phyloP scores from a whole-genome alignment of 2,888 invertebrate genomes.

The Halictus quadricinctus region DNA sequence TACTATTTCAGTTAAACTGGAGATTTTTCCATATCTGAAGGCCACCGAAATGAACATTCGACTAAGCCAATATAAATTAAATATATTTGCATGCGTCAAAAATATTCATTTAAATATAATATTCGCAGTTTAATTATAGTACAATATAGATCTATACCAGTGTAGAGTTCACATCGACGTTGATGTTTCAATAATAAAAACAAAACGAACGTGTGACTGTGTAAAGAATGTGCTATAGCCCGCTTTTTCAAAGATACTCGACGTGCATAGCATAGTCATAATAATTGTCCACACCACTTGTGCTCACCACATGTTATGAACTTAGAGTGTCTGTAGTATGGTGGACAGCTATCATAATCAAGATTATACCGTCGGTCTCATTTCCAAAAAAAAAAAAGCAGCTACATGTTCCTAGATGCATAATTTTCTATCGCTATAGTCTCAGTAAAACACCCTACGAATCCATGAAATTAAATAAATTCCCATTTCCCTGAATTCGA shows the following conservation, averaged over 20 bases:
- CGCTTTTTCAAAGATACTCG: not conserved
- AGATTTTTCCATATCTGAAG: not conserved
- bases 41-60: too few species aligned
- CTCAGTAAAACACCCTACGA: not conserved
- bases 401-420: not conserved
- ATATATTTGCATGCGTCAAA: not conserved
- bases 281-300: not conserved
- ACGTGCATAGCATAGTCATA: not conserved
- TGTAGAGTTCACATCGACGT: not conserved
- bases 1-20: not conserved
- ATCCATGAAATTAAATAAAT: not conserved
- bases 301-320: not conserved
- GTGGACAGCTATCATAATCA: not conserved
- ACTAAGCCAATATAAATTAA: not conserved
- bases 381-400: not conserved
- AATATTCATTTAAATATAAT: not conserved
- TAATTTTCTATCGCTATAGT: not conserved
- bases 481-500: not conserved
- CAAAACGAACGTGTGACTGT: not conserved
- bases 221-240: not conserved
- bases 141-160: not conserved
- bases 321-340: not conserved
- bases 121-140: not conserved
- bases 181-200: not conserved
- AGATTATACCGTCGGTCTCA: not conserved